A percentile compares a stretch with the other conserved stretches of the same genome.
Evolutionary conservation across 2,888 invertebrate species (phyloP).

Genomic region (Dynastes maya): DNA sequence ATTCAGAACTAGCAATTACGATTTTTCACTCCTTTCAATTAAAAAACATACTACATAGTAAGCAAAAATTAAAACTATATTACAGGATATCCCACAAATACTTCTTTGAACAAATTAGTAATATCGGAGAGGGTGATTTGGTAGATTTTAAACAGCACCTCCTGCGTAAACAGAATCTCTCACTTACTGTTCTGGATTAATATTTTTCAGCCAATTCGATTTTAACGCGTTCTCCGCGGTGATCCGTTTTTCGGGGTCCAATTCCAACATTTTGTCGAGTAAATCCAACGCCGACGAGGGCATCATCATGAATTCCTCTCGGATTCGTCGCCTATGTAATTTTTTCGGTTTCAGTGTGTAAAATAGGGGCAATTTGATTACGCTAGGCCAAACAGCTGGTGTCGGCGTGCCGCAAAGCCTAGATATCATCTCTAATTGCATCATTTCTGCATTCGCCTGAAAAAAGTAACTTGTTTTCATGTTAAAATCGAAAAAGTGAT

Average conservation of each 20-base stretch:
- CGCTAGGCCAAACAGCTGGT: constrained; percentile 97
- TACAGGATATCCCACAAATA: neutral
- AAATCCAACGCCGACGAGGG: constrained; percentile 90
- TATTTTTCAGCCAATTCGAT: constrained; percentile 92
- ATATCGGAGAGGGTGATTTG: too few relatives aligned
- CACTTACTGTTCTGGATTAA: constrained; percentile 91
- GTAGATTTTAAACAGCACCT: too few relatives aligned
- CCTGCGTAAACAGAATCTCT: too few relatives aligned
- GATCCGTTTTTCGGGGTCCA: constrained; percentile 95
- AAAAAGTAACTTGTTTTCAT: constrained; percentile 3
- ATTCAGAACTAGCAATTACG: too few relatives aligned
- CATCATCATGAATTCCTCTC: constrained; percentile 96
- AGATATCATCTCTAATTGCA: constrained; percentile 95
- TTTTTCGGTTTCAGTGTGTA: constrained; percentile 93
- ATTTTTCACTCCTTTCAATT: too few relatives aligned
- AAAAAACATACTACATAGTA: too few relatives aligned
- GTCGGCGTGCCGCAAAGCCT: constrained; percentile 95
- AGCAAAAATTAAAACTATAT: constrained; percentile 5
- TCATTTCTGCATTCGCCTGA: constrained; percentile 92
- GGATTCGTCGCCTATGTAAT: constrained; percentile 87
- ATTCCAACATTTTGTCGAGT: constrained; percentile 94
- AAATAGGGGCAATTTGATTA: constrained; percentile 94
- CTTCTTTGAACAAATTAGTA: neutral
- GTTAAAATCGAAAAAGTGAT: neutral
- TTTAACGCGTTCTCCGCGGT: constrained; percentile 95